Conservation (phyloP, 2,888 invertebrate species). For the Hirtodrosophila trivittata region DNA sequence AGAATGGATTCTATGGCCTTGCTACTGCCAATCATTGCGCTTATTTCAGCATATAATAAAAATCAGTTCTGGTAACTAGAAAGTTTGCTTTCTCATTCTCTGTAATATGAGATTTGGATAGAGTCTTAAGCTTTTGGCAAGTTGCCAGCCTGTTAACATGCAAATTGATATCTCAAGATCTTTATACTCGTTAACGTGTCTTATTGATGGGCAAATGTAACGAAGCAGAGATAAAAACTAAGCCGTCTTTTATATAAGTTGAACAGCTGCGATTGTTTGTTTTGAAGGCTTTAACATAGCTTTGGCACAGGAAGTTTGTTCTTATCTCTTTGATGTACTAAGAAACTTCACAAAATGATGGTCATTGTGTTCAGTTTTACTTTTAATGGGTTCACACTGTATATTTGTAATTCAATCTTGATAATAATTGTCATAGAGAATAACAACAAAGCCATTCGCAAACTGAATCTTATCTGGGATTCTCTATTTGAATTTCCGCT, state of each 20-base stretch:
- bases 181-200: constrained; percentile 26
- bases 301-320: constrained; percentile 46
- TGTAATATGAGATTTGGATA: constrained; percentile 30
- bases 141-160: constrained; percentile 72
- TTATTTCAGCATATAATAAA: too few relatives aligned
- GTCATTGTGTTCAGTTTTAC: constrained; percentile 46
- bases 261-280: constrained; percentile 42
- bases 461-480: constrained; percentile 49
- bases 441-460: constrained; percentile 1
- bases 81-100: too few relatives aligned
- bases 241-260: constrained; percentile 38
- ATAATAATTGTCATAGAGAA: constrained; percentile 36
- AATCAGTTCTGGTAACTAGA: too few relatives aligned
- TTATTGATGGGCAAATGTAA: constrained; percentile 36
- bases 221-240: constrained; percentile 40
- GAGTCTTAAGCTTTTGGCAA: constrained; percentile 47
- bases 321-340: constrained; percentile 30
- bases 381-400: constrained; percentile 19
- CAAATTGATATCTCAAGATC: constrained; percentile 63
- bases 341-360: constrained; percentile 33
- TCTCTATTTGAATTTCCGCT: constrained; percentile 21
- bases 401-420: constrained; percentile 51
- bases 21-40: too few relatives aligned
- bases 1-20: too few relatives aligned
- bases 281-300: constrained; percentile 18